Conservation (phyloP, 2,797 vertebrate species). For the Bufotes viridis region DNA sequence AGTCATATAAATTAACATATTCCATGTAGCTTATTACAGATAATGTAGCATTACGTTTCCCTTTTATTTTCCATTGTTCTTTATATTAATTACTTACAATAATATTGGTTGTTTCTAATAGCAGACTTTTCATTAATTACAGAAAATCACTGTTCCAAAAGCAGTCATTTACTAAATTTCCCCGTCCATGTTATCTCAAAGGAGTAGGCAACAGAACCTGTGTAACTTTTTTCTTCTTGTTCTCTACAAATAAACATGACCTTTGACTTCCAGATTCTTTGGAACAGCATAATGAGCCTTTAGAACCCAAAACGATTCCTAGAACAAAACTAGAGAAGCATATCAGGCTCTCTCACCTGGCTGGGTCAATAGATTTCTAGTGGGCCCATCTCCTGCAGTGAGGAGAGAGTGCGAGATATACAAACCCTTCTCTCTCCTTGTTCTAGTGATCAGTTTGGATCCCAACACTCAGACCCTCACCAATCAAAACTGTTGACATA, state of each 20-base stretch:
- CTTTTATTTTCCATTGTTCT: conserved; percentile 21
- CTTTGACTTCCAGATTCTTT: conserved; percentile 15
- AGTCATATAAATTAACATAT: conserved; percentile 17
- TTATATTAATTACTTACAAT: conserved; percentile 45
- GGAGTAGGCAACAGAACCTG: background rate
- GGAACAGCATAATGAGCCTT: background rate
- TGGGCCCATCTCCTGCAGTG: too few relatives aligned
- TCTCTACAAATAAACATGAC: conserved; percentile 22
- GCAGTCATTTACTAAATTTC: conserved; percentile 28
- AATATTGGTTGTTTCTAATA: conserved; percentile 32
- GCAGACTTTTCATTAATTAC: conserved; percentile 16
- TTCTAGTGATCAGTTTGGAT: too few relatives aligned
- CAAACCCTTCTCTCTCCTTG: too few relatives aligned
- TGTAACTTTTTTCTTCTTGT: background rate
- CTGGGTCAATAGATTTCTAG: too few relatives aligned
- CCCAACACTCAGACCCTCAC: too few relatives aligned
- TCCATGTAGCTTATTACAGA: conserved; percentile 4
- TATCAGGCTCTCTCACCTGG: too few relatives aligned
- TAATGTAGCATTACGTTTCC: conserved; percentile 1
- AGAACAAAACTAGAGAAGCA: background rate
- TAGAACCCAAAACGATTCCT: too few relatives aligned
- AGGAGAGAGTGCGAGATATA: too few relatives aligned
- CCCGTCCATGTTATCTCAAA: background rate
- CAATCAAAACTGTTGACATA: too few relatives aligned
- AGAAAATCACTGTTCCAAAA: conserved; percentile 26